Conservation (phyloP, 2,888 invertebrate species). For the Pyralis farinalis region DNA sequence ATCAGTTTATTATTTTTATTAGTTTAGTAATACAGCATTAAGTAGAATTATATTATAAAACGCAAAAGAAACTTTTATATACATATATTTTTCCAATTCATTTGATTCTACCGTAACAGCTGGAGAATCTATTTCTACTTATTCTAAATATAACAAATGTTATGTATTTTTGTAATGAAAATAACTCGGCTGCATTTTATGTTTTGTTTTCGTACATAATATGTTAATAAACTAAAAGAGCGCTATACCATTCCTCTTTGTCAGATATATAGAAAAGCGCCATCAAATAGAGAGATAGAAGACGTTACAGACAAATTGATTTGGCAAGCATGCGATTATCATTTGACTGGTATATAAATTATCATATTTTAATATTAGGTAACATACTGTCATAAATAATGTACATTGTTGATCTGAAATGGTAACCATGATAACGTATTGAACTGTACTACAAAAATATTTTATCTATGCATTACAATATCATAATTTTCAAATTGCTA, state of each 20-base stretch:
- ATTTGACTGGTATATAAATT: constrained; percentile 21
- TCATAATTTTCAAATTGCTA: no score
- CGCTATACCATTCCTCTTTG: neutral
- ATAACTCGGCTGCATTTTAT: constrained; percentile 2
- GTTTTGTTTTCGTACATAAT: constrained; percentile 3
- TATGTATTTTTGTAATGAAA: neutral
- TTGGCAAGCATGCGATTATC: constrained; percentile 22
- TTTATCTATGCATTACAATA: no score
- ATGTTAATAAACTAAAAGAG: constrained; percentile 3
- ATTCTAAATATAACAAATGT: constrained; percentile 1
- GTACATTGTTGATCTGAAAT: constrained; percentile 12
- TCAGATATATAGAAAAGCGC: constrained; percentile 1
- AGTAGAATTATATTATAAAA: no score
- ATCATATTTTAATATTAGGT: constrained; percentile 17
- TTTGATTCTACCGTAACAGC: neutral
- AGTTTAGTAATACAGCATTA: no score
- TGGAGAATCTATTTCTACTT: neutral
- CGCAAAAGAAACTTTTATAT: no score
- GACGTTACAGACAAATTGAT: constrained; percentile 21
- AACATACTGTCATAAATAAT: constrained; percentile 26
- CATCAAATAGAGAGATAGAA: constrained; percentile 11
- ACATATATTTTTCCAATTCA: neutral
- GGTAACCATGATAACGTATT: no score
- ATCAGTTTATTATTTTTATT: no score
- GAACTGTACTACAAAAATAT: no score